Evolutionary conservation across 2,797 vertebrate species (phyloP).

Genomic region (Otolemur crassicaudatus): DNA sequence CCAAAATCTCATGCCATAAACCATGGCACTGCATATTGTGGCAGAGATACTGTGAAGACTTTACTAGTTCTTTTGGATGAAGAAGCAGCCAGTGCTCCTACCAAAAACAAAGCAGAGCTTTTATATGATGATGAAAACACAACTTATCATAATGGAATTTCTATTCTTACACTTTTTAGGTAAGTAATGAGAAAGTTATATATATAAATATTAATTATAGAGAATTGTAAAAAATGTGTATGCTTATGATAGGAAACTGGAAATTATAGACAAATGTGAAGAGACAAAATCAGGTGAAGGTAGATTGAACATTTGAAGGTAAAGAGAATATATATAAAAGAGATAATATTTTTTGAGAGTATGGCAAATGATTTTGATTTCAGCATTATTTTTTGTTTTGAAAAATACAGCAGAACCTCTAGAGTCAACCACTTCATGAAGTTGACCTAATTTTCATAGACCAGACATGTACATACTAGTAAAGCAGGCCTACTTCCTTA

Average conservation of each 20-base stretch:
- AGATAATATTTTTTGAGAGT: constrained; percentile 2
- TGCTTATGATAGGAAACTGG: constrained; percentile 14
- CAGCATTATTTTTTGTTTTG: neutral
- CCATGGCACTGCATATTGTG: constrained; percentile 93
- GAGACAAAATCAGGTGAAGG: constrained; percentile 45
- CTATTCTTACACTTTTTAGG: constrained; percentile 92
- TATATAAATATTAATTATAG: neutral
- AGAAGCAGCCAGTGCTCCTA: constrained; percentile 90
- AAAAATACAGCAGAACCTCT: neutral
- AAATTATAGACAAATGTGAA: neutral
- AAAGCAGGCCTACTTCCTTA: no score
- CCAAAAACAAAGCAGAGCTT: constrained; percentile 92
- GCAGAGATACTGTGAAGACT: constrained; percentile 93
- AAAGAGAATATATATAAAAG: neutral
- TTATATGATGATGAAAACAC: constrained; percentile 89
- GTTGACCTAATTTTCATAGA: no score
- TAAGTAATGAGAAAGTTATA: constrained; percentile 77
- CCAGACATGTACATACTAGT: no score
- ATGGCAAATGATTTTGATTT: neutral
- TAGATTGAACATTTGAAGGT: neutral
- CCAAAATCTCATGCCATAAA: constrained; percentile 94
- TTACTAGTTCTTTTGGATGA: constrained; percentile 94
- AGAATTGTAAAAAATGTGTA: constrained; percentile 30
- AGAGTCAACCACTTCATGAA: no score
- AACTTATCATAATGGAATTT: constrained; percentile 81